phyloP scores from a whole-genome alignment of 2,797 vertebrate species.

The Tenualosa thibaudeaui region DNA sequence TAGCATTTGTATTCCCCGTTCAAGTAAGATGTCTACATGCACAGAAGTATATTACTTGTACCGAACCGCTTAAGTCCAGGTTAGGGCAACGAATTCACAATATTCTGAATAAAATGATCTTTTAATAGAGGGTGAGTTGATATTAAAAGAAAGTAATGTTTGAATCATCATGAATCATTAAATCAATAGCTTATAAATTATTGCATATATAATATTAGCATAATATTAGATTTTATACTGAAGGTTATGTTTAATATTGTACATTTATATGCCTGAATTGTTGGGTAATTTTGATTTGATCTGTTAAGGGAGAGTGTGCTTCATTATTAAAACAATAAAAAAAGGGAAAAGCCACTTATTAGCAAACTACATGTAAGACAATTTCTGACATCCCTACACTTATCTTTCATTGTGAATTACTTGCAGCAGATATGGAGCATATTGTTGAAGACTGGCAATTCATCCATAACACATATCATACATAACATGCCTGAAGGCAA shows the following conservation, averaged over 20 bases:
- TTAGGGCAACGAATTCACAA: constrained; percentile 54
- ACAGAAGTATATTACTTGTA: constrained; percentile 47
- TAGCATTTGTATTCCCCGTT: constrained; percentile 29
- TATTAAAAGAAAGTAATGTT: constrained; percentile 50
- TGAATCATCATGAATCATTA: constrained; percentile 49
- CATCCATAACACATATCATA: constrained; percentile 34
- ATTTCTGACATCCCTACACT: constrained; percentile 83
- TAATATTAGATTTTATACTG: constrained; percentile 52
- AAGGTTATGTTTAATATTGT: constrained; percentile 52
- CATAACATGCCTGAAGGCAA: constrained; percentile 20
- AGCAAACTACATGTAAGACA: constrained; percentile 81
- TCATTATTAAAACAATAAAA: constrained; percentile 64
- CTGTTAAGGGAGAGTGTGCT: constrained; percentile 68
- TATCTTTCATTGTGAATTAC: constrained; percentile 83
- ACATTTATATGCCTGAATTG: constrained; percentile 45
- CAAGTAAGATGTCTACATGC: constrained; percentile 52
- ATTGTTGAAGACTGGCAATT: constrained; percentile 42
- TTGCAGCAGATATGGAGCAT: constrained; percentile 56
- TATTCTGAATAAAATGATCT: constrained; percentile 50
- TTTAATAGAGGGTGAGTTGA: constrained; percentile 48
- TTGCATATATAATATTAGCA: constrained; percentile 65
- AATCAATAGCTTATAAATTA: constrained; percentile 55
- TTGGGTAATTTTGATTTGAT: constrained; percentile 81
- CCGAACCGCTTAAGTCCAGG: constrained; percentile 46
- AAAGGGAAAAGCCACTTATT: constrained; percentile 73